Base-by-base conservation (phyloP, 2,888 invertebrate species). In the Lasioglossum morio region DNA sequence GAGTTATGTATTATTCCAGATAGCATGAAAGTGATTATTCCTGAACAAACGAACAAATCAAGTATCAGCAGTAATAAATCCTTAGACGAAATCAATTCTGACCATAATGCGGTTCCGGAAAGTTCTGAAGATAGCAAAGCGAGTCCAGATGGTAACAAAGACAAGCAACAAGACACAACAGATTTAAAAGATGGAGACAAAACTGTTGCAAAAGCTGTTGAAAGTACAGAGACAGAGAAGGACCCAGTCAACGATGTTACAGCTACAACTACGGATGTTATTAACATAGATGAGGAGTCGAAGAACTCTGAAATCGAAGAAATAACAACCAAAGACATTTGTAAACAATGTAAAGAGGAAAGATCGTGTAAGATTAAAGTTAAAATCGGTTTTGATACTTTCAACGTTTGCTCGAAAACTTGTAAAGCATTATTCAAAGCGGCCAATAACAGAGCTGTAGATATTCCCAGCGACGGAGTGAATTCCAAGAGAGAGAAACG, bases 221-320 rank as follows among this genome's bases (percentile, higher is more conserved):
- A 84, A 72, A 77, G 48, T 77, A 19, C 43, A 34, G 76, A 82
- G 53, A 76, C 81, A 7, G 46, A 81, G 43, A 72, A 57, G 72
- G 82, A 77, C 37, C n/a, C 48, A n/a, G 48, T 5, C 66, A 79
- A 63, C 2, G 85, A 89, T 77, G 37, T 75, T 60, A 46, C 79
- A 69, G 80, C 74, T 27, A 5, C 83, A 57, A 60, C 85, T 8
- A 70, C 88, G 37, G 93, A 94, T 83, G 89, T 95, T 53, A 94
- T 95, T 95, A 96, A 96, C 57, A 95, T 96, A 88, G 96, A 96
- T 82, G 95, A 95, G 43, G 96, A 96, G 40, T 91, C 92, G 4
- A 94, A 94, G 85, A 93, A 89, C 86, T 91, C 92, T 0, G 94
- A 94, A 81, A 89, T 94, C 2, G 94, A 95, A 74, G 95, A 95